Conservation (phyloP, 2,888 invertebrate genomes). For the Amblyteles armatorius region DNA sequence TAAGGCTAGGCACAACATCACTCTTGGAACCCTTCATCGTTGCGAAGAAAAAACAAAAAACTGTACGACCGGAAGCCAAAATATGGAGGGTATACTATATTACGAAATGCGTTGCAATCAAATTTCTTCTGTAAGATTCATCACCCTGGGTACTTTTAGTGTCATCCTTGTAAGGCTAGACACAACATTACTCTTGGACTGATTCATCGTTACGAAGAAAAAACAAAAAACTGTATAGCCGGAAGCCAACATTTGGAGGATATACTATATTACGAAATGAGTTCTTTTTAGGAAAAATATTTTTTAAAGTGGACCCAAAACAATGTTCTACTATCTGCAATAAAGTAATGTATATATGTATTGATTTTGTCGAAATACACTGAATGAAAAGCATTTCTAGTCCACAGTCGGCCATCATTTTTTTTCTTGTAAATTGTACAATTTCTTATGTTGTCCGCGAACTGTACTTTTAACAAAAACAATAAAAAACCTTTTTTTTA, state of each 20-base stretch:
- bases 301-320: not conserved
- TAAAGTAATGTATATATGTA: not conserved
- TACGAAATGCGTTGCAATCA: no score
- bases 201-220: not conserved
- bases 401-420: not conserved
- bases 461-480: not conserved
- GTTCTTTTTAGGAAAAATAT: not conserved
- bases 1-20: not conserved
- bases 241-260: no score
- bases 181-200: not conserved
- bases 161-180: not conserved
- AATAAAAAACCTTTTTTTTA: not conserved
- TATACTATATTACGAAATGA: not conserved
- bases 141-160: not conserved
- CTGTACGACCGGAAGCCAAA: no score
- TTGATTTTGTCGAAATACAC: not conserved
- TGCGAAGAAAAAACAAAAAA: not conserved
- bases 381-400: not conserved
- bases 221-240: not conserved
- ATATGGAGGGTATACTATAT: no score
- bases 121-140: conserved; percentile 6
- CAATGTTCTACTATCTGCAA: not conserved
- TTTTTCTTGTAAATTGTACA: not conserved
- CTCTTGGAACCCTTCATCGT: not conserved
- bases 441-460: not conserved